Percentiles rank a stretch among this genome's conserved stretches.
Conservation (phyloP, 2,888 invertebrate genomes). For the Eremobia ochroleuca region DNA sequence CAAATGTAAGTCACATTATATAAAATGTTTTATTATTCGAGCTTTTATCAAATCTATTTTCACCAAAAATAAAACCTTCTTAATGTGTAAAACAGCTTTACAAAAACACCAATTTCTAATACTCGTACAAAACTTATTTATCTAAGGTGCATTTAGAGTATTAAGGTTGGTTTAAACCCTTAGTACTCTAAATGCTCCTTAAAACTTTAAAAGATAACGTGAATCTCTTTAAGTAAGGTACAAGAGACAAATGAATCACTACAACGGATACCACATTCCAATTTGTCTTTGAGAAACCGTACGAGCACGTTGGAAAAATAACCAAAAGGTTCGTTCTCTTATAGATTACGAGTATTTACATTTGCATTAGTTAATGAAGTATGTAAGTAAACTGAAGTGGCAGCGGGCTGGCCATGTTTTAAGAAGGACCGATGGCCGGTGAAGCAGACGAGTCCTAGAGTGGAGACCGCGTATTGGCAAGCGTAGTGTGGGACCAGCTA, state of each 20-base stretch:
- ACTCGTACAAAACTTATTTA: no score
- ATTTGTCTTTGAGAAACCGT: slow-evolving; percentile 54
- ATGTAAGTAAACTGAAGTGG: no score
- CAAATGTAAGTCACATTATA: slow-evolving; percentile 17
- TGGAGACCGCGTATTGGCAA: neutral
- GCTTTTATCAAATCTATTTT: neutral
- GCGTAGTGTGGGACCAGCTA: neutral
- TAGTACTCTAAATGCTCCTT: neutral
- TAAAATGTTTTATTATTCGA: neutral
- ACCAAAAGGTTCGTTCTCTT: slow-evolving; percentile 18
- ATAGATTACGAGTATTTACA: no score
- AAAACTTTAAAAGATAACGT: slow-evolving; percentile 13
- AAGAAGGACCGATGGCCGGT: neutral
- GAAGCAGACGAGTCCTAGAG: neutral
- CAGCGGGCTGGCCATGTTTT: no score
- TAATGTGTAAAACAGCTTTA: neutral
- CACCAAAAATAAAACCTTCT: neutral
- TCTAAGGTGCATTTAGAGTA: no score
- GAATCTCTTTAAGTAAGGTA: neutral
- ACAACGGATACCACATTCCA: slow-evolving; percentile 37
- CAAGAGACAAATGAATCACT: slow-evolving; percentile 46
- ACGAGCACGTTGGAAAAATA: neutral
- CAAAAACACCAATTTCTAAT: neutral
- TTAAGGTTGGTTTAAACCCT: neutral
- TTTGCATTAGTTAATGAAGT: neutral